Base-by-base conservation (phyloP, 2,113 vertebrate genomes). In the Mobula hypostoma region DNA sequence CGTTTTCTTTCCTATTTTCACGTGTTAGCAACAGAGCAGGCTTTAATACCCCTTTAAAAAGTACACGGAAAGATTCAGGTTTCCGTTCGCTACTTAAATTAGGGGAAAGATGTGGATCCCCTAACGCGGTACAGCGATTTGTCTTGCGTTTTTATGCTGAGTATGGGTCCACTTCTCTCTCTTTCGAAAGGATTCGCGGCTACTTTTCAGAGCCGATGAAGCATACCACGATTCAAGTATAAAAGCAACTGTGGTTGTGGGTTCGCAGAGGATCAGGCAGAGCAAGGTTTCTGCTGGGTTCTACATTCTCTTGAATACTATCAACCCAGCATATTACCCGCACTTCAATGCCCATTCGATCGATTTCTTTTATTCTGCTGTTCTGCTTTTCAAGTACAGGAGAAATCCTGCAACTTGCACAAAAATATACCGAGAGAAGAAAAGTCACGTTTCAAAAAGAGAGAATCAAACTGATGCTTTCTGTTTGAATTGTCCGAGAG, bases 161-260 rank as follows among this genome's bases (percentile, higher is more conserved):
- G 14, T 96, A 97, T 96, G 96, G 97, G 97, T 97, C 97, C 96
- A 95, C 95, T 97, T 96, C 96, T 97, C 97, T 97, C 97, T 96
- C 95, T 95, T 72, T 95, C 94, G 95, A 95, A 96, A 94, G 96
- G 97, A 96, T 96, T 96, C 97, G 96, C 97, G 95, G 95, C 96
- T 96, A 97, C 98, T 98, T 98, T 98, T 95, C 96, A 96, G 96
- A 97, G 96, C 97, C 97, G 97, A 97, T 96, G 96, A 97, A 98
- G 96, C 98, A 98, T 98, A 97, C 96, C 95, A 94, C 97, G 97
- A 97, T 98, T 98, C 97, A 97, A 96, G 96, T 95, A 97, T 96
- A 96, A 95, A 97, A 97, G 96, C 95, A 96, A 96, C 77, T 79
- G 48, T 19, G 14, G 40, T 7, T 61, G 58, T 4, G 3, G 87